Evolutionary conservation across 2,888 invertebrate species (phyloP).

Genomic region (Lycophotia porphyrea): DNA sequence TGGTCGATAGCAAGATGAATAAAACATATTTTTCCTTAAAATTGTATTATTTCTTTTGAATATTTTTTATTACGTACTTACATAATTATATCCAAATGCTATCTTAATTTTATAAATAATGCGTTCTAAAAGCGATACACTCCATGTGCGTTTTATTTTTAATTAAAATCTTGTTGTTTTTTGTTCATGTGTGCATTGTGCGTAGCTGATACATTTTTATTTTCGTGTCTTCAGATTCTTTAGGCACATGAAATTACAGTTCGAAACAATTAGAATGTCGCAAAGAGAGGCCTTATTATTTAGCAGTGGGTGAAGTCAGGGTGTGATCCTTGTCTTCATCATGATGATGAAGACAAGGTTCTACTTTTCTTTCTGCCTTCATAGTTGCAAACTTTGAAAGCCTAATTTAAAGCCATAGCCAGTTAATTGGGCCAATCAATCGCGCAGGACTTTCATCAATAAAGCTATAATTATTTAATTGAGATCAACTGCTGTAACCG

Average conservation of each 20-base stretch:
- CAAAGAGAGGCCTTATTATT: too few relatives aligned
- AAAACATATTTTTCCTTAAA: constrained; percentile 37
- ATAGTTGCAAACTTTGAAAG: not conserved
- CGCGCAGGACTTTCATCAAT: constrained; percentile 69
- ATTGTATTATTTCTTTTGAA: constrained; percentile 36
- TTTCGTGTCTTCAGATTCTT: constrained; percentile 16
- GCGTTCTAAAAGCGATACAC: constrained; percentile 11
- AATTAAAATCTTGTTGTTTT: constrained; percentile 27
- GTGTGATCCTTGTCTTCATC: too few relatives aligned
- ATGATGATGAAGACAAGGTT: not conserved
- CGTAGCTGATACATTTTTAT: constrained; percentile 22
- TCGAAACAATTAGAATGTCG: not conserved
- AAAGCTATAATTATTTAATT: constrained; percentile 80
- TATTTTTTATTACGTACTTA: constrained; percentile 20
- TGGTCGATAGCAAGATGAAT: constrained; percentile 40
- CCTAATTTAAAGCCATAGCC: constrained; percentile 1
- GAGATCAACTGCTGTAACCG: constrained; percentile 67
- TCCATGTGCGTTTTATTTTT: constrained; percentile 33
- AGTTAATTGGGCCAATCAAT: constrained; percentile 69
- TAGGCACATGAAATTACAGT: not conserved
- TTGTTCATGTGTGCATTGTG: constrained; percentile 21
- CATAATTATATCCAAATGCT: not conserved
- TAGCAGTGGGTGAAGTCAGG: not conserved
- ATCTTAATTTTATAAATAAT: constrained; percentile 21
- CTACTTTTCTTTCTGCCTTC: not conserved